Conservation (phyloP, 2,113 vertebrate species). For the Pteronura brasiliensis region DNA sequence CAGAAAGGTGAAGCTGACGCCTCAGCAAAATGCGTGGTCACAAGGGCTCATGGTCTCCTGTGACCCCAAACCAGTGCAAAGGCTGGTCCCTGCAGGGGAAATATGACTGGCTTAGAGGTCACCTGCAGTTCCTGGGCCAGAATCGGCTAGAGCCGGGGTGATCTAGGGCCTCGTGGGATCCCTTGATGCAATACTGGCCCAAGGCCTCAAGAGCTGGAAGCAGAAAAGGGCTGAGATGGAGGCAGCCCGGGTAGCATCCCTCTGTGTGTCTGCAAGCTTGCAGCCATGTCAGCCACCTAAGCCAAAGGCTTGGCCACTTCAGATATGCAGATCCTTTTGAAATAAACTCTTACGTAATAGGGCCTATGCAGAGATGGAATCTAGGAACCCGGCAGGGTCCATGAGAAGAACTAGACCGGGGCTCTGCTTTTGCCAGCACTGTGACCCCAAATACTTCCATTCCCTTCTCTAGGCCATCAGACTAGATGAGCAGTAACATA, state of each 20-base stretch:
- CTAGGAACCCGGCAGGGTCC: neutral
- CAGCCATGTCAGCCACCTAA: neutral
- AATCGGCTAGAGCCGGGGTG: neutral
- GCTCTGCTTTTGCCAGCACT: neutral
- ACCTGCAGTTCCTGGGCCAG: neutral
- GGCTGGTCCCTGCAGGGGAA: neutral
- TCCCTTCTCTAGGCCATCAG: neutral
- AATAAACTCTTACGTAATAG: neutral
- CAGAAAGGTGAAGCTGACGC: neutral
- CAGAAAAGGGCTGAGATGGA: neutral
- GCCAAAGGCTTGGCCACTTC: neutral
- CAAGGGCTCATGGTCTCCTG: neutral
- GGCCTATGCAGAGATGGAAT: neutral
- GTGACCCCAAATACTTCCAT: neutral
- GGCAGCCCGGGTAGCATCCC: neutral
- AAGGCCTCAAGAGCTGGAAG: neutral
- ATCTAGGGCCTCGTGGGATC: neutral
- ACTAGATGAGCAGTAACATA: neutral
- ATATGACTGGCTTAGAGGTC: neutral
- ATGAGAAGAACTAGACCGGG: neutral
- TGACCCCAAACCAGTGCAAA: neutral
- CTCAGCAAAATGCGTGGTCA: neutral
- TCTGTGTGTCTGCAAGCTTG: neutral
- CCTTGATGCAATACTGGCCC: neutral
- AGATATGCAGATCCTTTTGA: neutral